phyloP scores from a whole-genome alignment of 2,113 vertebrate genomes.

The Neoarius graeffei region DNA sequence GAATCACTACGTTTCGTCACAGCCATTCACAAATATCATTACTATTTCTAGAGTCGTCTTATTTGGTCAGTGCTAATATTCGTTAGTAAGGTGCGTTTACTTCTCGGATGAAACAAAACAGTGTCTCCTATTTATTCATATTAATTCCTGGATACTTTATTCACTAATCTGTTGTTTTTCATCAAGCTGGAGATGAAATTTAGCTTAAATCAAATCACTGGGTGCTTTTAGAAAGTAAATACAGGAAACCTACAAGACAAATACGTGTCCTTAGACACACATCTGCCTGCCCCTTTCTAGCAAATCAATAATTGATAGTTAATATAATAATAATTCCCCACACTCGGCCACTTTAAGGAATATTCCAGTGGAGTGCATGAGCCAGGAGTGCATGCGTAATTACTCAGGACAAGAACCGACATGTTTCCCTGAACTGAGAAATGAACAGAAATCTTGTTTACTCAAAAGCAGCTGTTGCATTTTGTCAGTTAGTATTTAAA shows the following conservation, averaged over 20 bases:
- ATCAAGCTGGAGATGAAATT: neutral
- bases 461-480: neutral
- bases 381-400: neutral
- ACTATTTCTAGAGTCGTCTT: neutral
- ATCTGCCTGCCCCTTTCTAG: neutral
- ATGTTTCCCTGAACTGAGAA: neutral
- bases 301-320: neutral
- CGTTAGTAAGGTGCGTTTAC: neutral
- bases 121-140: neutral
- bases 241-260: neutral
- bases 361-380: neutral
- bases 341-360: neutral
- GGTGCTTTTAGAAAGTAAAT: neutral
- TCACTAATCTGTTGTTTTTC: neutral
- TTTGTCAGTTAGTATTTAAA: constrained; percentile 3
- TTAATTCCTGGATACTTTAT: neutral
- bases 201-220: neutral
- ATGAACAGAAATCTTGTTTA: neutral
- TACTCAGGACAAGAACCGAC: neutral
- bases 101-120: neutral
- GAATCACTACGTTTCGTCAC: neutral
- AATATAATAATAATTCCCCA: neutral
- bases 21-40: neutral
- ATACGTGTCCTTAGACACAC: neutral
- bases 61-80: neutral